Conservation (phyloP, 2,888 invertebrate genomes). For the Caenorhabditis macrosperma region DNA sequence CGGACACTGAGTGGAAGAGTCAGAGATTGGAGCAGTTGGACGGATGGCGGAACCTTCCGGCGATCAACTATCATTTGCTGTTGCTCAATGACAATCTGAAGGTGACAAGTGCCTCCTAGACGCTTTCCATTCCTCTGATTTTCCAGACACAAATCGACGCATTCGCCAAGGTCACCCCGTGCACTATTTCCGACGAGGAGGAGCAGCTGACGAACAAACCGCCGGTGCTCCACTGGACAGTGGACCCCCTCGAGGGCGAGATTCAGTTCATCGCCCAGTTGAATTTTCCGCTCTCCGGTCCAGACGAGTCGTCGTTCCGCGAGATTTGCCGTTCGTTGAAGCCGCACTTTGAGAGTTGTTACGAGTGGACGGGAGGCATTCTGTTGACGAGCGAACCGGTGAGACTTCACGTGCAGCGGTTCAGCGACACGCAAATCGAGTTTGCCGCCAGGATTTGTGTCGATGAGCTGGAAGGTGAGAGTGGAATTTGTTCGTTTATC, state of each 20-base stretch:
- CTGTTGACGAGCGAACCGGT: conserved; percentile 61
- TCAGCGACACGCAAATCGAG: conserved; percentile 61
- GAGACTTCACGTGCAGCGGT: conserved; percentile 62
- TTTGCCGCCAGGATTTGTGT: conserved; percentile 63
- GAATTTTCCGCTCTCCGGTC: conserved; percentile 60
- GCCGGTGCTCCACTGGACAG: conserved; percentile 65
- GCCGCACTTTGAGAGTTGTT: conserved; percentile 53
- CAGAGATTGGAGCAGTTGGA: conserved; percentile 59
- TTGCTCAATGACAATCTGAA: conserved; percentile 56
- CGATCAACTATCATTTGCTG: conserved; percentile 57
- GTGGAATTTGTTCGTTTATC: neutral
- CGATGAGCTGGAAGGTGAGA: conserved; percentile 63
- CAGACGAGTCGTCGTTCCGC: conserved; percentile 61
- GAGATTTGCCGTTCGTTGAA: conserved; percentile 60
- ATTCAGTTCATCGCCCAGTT: conserved; percentile 66
- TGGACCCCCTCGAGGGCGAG: conserved; percentile 65
- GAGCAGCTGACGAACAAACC: conserved; percentile 45
- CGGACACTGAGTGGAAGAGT: conserved; percentile 61
- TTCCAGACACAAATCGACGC: conserved; percentile 49
- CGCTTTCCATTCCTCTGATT: neutral
- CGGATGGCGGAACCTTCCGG: conserved; percentile 61
- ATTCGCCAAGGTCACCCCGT: conserved; percentile 34
- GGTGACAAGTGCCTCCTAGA: neutral
- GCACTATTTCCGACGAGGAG: conserved; percentile 45
- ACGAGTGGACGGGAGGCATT: conserved; percentile 66